Percentiles rank a stretch among this genome's conserved stretches.
phyloP scores from a whole-genome alignment of 1,140 invertebrate genomes.

The Brachystomella parvula region DNA sequence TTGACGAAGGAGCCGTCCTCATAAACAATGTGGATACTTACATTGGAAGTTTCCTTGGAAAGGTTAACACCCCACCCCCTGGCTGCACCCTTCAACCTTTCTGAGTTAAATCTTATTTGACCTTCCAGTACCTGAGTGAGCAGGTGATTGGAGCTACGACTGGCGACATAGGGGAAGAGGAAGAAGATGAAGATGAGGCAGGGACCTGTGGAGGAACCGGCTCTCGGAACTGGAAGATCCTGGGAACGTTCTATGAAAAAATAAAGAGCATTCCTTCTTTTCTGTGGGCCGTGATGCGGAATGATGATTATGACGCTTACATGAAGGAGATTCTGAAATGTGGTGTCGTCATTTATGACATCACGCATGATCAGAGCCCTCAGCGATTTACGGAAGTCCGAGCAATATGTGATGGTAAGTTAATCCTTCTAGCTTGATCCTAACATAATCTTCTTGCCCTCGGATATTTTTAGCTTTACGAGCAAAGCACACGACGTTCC shows the following conservation, averaged over 20 bases:
- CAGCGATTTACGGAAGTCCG: conserved; percentile 36
- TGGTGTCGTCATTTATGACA: conserved; percentile 43
- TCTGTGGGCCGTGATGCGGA: conserved; percentile 28
- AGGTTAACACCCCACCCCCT: conserved; percentile 1
- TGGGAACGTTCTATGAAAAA: conserved; percentile 17
- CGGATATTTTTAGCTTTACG: conserved; percentile 19
- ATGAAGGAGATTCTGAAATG: conserved; percentile 37
- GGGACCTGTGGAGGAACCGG: background rate
- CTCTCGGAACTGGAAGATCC: conserved; percentile 9
- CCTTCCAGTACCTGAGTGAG: conserved; percentile 19
- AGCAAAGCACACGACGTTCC: conserved; percentile 19
- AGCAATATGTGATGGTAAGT: conserved; percentile 40
- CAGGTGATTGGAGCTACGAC: background rate
- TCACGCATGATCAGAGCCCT: conserved; percentile 39
- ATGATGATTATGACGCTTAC: conserved; percentile 29
- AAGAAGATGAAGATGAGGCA: conserved; percentile 13
- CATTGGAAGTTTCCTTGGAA: conserved; percentile 31
- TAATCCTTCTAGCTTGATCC: no score
- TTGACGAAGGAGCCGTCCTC: conserved; percentile 24
- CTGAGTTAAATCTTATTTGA: background rate
- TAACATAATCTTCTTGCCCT: no score
- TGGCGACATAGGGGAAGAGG: conserved; percentile 15
- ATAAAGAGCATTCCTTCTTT: conserved; percentile 19
- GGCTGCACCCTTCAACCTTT: background rate
- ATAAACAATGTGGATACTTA: conserved; percentile 30